Evolutionary conservation across 2,797 vertebrate species (phyloP).

Genomic region (Spea hammondii): DNA sequence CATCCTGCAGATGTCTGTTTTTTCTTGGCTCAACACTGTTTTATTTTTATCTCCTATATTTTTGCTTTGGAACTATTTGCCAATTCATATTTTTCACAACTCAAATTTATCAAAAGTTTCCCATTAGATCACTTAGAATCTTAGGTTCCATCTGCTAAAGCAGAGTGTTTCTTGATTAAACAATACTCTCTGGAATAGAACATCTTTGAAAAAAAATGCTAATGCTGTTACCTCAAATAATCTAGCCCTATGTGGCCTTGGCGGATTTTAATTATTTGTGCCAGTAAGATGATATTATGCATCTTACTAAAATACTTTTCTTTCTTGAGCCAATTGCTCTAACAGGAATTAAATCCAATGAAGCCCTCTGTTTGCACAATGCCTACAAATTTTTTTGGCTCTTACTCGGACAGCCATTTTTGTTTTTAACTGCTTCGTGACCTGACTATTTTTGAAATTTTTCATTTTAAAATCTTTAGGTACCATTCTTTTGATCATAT

Average conservation of each 20-base stretch:
- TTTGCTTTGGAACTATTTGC: slow-evolving; percentile 37
- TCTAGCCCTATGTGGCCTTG: slow-evolving; percentile 25
- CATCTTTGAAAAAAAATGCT: slow-evolving; percentile 35
- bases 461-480: no score
- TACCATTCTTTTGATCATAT: no score
- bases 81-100: slow-evolving; percentile 28
- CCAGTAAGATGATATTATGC: background rate
- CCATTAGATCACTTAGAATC: slow-evolving; percentile 33
- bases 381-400: no score
- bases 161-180: slow-evolving; percentile 29
- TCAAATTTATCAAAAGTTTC: slow-evolving; percentile 30
- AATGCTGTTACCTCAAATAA: slow-evolving; percentile 22
- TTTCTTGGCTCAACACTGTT: slow-evolving; percentile 15
- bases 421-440: no score
- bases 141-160: slow-evolving; percentile 50
- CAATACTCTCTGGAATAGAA: slow-evolving; percentile 33
- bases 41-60: slow-evolving; percentile 34
- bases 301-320: background rate
- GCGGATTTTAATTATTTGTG: slow-evolving; percentile 29
- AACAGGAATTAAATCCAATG: background rate
- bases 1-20: slow-evolving; percentile 27
- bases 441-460: no score
- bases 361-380: background rate
- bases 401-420: no score
- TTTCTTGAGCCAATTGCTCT: background rate